Evolutionary conservation across 2,113 vertebrate genomes (phyloP), one percentile per base, ranked within the genome.

Genomic region (Helogale parvula): DNA sequence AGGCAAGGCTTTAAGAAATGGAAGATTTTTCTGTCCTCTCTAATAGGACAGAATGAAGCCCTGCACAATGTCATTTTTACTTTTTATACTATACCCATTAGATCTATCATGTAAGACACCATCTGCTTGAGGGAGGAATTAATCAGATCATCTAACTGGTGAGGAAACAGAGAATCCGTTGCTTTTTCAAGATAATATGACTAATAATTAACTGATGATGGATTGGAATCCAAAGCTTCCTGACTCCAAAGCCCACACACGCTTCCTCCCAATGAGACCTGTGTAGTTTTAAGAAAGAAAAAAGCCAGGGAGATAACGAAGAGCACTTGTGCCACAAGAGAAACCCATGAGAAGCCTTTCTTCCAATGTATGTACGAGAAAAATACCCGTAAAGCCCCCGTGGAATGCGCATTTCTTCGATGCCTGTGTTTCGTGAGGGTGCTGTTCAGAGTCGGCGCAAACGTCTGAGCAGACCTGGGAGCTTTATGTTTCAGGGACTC

Each of bases 251-350:
- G 47, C 35, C 31, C 72, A 93, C 1, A n/a, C 14, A 15, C 10
- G 68, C 31, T 69, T 57, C 31, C 38, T 88, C 66, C 35, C 17
- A 15, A 54, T 45, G 54, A 82, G 45, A 15, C 29, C 10, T 7
- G 4, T 35, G 65, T 31, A 45, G 3, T 88, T 76, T 88, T 35
- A 47, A 83, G 57, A 81, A 83, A 76, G 29, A 74, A 66, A 76
- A 4, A 72, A 88, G 57, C 29, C 23, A 2, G 45, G 45, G 27
- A 66, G 65, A 35, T 10, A 76, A 57, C 12, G 35, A 82, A 25
- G 3, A 83, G 8, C 16, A 25, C 0, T 23, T 17, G 13, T 66
- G 31, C 14, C 41, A 0, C 2, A 14, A 41, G 41, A 54, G 66
- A 29, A n/a, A 19, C 31, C 45, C 81, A 88, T 10, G 13, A 66